Evolutionary conservation across 2,888 invertebrate species (phyloP).

Genomic region (Rhorus exstirpatorius): DNA sequence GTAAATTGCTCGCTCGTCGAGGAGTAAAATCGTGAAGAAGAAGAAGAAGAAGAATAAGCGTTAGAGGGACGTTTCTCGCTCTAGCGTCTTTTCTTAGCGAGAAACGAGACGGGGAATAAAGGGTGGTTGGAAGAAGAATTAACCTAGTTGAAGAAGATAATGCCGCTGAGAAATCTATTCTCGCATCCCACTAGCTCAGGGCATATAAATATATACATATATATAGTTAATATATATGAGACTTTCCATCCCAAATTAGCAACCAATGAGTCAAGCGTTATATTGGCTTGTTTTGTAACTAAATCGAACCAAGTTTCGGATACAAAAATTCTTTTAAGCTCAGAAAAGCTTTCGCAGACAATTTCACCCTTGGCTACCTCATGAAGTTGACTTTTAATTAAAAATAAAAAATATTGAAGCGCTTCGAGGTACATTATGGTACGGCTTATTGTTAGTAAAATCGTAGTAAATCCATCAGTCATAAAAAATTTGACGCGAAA

Average conservation of each 20-base stretch:
- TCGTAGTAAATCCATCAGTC: neutral
- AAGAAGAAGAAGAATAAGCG: constrained; percentile 52
- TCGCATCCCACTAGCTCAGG: constrained; percentile 52
- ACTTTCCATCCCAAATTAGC: neutral
- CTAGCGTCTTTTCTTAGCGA: constrained; percentile 38
- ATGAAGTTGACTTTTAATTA: too few relatives aligned
- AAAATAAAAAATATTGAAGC: too few relatives aligned
- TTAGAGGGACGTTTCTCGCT: constrained; percentile 37
- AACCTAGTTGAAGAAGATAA: constrained; percentile 81
- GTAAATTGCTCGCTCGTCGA: constrained; percentile 56
- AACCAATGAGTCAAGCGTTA: too few relatives aligned
- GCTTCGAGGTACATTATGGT: too few relatives aligned
- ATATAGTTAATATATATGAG: neutral
- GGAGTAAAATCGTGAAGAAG: constrained; percentile 52
- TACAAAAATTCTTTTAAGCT: too few relatives aligned
- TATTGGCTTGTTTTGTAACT: too few relatives aligned
- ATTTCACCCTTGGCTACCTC: too few relatives aligned
- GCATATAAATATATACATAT: constrained; percentile 17
- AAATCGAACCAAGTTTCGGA: too few relatives aligned
- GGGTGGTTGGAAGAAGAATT: constrained; percentile 75
- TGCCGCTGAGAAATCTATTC: constrained; percentile 77
- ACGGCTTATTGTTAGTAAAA: too few relatives aligned
- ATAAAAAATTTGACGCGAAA: neutral
- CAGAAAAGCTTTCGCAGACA: too few relatives aligned
- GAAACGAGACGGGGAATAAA: constrained; percentile 65